Evolutionary conservation across 2,888 invertebrate genomes (phyloP).

Genomic region (Yponomeuta cagnagella): DNA sequence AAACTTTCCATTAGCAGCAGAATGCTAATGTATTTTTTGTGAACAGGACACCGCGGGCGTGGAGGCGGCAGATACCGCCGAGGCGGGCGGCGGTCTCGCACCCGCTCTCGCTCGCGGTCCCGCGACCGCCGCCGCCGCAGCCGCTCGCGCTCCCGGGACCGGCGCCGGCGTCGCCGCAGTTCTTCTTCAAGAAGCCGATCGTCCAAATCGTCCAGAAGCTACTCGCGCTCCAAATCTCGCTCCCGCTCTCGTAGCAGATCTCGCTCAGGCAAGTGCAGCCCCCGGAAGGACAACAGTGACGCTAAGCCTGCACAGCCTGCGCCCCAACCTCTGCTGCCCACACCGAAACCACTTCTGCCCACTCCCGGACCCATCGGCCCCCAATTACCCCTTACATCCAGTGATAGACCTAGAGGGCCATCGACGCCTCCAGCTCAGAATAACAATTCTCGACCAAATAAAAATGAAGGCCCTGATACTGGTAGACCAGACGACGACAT

Average conservation of each 20-base stretch:
- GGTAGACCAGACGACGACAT: no score
- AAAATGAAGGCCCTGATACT: not conserved
- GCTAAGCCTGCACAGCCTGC: constrained; percentile 45
- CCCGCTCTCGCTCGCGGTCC: constrained; percentile 38
- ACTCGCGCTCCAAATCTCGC: constrained; percentile 45
- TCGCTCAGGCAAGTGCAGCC: constrained; percentile 73
- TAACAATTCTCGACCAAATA: not conserved
- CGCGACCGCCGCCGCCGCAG: constrained; percentile 45
- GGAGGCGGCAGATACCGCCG: constrained; percentile 56
- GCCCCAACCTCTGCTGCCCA: constrained; percentile 39
- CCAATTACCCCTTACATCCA: constrained; percentile 38
- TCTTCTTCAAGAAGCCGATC: constrained; percentile 51
- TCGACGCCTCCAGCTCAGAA: constrained; percentile 25
- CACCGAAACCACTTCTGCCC: constrained; percentile 40
- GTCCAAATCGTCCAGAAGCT: constrained; percentile 62
- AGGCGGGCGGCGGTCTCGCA: constrained; percentile 39
- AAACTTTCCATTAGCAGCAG: no score
- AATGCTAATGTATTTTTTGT: not conserved
- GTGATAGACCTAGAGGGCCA: constrained; percentile 35
- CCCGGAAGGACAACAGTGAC: constrained; percentile 44
- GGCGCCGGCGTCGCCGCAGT: constrained; percentile 44
- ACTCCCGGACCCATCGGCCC: constrained; percentile 44
- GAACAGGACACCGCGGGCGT: constrained; percentile 54
- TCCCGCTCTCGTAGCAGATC: constrained; percentile 65
- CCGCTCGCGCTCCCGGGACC: constrained; percentile 49